Evolutionary conservation across 2,797 vertebrate genomes (phyloP).

Genomic region (Galaxias olidus): DNA sequence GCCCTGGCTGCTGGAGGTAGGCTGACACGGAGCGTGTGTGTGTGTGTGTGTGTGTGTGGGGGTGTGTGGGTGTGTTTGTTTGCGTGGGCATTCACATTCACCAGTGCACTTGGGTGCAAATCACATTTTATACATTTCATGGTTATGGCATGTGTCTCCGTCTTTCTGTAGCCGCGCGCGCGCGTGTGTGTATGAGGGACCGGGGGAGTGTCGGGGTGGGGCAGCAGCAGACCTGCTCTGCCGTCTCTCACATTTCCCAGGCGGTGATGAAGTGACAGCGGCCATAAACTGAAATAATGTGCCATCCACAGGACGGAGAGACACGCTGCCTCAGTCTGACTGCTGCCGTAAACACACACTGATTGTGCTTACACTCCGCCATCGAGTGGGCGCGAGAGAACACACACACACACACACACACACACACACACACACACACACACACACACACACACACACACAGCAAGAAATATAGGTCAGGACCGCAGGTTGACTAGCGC

Average conservation of each 20-base stretch:
- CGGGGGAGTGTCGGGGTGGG: not conserved
- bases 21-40: not conserved
- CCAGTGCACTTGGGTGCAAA: no score
- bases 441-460: slow-evolving; percentile 27
- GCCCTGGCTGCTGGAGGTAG: slow-evolving; percentile 97
- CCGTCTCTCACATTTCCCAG: slow-evolving; percentile 38
- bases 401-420: not conserved
- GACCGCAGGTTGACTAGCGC: slow-evolving; percentile 55
- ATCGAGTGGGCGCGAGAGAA: slow-evolving; percentile 15
- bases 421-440: slow-evolving; percentile 37
- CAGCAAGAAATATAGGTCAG: slow-evolving; percentile 67
- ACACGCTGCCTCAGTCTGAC: slow-evolving; percentile 52
- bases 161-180: no score
- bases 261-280: slow-evolving; percentile 42
- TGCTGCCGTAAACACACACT: slow-evolving; percentile 64
- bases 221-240: slow-evolving; percentile 28
- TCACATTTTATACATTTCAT: no score
- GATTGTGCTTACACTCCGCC: slow-evolving; percentile 56
- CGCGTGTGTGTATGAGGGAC: slow-evolving; percentile 14
- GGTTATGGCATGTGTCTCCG: no score
- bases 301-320: slow-evolving; percentile 42
- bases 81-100: no score
- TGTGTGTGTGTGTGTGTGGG: slow-evolving; percentile 13
- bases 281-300: slow-evolving; percentile 52
- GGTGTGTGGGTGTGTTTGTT: slow-evolving; percentile 7